phyloP scores from a whole-genome alignment of 2,797 vertebrate species.

The Ptychadena robeensis region DNA sequence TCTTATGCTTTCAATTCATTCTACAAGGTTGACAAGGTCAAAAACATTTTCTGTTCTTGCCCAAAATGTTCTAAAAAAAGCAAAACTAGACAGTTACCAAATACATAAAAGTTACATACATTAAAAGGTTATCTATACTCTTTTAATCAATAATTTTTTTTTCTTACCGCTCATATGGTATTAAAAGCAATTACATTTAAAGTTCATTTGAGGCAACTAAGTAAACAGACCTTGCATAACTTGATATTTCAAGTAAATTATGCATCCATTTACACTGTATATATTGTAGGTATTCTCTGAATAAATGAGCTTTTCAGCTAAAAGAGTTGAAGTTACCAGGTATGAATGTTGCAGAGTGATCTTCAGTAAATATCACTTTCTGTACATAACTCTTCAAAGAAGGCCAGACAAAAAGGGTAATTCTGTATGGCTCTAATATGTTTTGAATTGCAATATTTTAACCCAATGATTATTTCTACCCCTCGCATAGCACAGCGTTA shows the following conservation, averaged over 20 bases:
- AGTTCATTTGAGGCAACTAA: neutral
- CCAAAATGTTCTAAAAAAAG: too few relatives aligned
- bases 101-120: neutral
- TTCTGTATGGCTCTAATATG: neutral
- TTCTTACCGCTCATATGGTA: neutral
- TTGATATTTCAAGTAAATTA: neutral
- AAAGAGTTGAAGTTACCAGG: neutral
- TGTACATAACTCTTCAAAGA: too few relatives aligned
- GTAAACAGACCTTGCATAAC: neutral
- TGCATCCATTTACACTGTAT: neutral
- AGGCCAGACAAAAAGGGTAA: too few relatives aligned
- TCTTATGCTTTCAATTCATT: too few relatives aligned
- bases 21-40: too few relatives aligned
- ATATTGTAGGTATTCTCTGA: constrained; percentile 1
- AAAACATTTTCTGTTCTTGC: too few relatives aligned
- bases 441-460: neutral
- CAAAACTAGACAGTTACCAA: too few relatives aligned
- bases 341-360: neutral
- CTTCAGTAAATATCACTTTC: too few relatives aligned
- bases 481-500: neutral
- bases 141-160: neutral
- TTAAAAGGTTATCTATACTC: neutral
- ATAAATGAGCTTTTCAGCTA: neutral
- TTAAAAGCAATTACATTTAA: constrained; percentile 2
- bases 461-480: neutral